Conservation (phyloP, 2,113 vertebrate species). For the Raja brachyura region DNA sequence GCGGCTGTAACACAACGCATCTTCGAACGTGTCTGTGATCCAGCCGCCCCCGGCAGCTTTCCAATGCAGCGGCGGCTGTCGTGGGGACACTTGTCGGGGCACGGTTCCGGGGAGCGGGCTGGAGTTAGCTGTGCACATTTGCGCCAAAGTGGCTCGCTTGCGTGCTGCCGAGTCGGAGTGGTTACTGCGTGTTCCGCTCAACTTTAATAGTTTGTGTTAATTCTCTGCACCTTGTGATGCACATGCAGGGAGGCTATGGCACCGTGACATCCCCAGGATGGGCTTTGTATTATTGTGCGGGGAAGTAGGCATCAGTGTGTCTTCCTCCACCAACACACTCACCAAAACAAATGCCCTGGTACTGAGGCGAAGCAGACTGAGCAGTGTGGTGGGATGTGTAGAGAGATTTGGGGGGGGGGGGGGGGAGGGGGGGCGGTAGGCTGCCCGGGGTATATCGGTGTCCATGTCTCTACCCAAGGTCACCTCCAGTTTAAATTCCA, state of each 20-base stretch:
- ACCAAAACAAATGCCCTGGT: not conserved
- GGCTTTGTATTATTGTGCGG: not conserved
- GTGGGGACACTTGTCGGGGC: not conserved
- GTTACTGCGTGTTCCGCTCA: not conserved
- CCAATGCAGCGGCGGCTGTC: not conserved
- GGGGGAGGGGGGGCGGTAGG: not conserved
- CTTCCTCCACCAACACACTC: too few relatives aligned
- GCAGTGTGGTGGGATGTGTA: not conserved
- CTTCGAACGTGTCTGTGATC: too few relatives aligned
- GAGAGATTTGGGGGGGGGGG: too few relatives aligned
- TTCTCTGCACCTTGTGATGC: not conserved
- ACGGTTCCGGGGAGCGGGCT: not conserved
- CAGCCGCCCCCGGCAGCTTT: not conserved
- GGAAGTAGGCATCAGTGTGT: not conserved
- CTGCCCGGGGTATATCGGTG: not conserved
- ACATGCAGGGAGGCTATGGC: not conserved
- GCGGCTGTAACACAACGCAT: not conserved
- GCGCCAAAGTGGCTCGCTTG: not conserved
- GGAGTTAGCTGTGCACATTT: not conserved
- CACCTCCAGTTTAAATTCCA: too few relatives aligned
- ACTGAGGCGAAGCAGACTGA: not conserved
- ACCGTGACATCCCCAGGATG: not conserved
- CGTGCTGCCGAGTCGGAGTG: not conserved
- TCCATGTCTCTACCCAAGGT: not conserved
- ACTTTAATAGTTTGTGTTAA: constrained; percentile 20